Evolutionary conservation across 1,140 invertebrate genomes (phyloP), one percentile per base, ranked within the genome.

Genomic region (Argopecten irradians): DNA sequence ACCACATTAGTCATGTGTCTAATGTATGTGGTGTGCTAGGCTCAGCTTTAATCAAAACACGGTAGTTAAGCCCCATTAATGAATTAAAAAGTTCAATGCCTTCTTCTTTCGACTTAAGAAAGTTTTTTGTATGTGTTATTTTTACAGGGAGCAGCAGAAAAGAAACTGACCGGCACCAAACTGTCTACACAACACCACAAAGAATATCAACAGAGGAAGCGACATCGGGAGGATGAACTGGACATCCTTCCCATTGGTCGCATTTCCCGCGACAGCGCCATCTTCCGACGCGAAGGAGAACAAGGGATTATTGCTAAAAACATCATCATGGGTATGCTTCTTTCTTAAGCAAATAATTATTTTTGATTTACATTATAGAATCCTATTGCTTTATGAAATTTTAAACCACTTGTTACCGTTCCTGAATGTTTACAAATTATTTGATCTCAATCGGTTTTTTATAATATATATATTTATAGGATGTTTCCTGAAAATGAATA

Each of bases 171-270:
- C 33, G 92, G 91, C 32, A 93, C 92, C 86, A 90, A 93, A 35
- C 96, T 98, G 84, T 97, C 97, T 90, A 98, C 97, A 95, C 96
- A 97, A 46, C 97, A 98, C 94, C 96, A 98, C 90, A 98, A 98
- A 94, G 96, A 97, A 89, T 98, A 98, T 94, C 97, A 98, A 41
- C 98, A 98, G 94, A 97, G 98, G 95, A 97, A 97, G 94, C 96
- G 98, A 90, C 98, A 98, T 97, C 95, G 96, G 92, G 92, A 95
- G 89, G 92, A 94, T 91, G 93, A 92, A 46, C 88, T 92, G 87
- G 93, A 95, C 89, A 92, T 93, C 39, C 90, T 95, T 43, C 93
- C 94, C 0, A 94, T 95, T 86, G 95, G 95, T 22, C 92, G 93
- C n/a, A 88, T 95, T 34, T 93, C 95, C n/a, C 89, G 93, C 46